Evolutionary conservation across 2,888 invertebrate genomes (phyloP).

Genomic region (Drosophila maculinotata): DNA sequence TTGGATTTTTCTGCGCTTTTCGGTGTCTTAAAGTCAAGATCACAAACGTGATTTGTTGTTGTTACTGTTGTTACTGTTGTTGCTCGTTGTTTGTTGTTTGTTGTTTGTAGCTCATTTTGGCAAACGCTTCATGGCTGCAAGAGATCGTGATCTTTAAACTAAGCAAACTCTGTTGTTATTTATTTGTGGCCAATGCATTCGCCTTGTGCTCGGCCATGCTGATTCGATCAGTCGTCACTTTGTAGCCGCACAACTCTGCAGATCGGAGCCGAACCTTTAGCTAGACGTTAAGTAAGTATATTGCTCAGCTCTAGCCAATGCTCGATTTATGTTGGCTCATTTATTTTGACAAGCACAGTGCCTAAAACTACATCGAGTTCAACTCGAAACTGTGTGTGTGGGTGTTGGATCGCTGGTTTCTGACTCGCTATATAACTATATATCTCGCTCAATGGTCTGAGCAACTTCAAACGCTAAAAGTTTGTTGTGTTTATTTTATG

Average conservation of each 20-base stretch:
- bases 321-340: constrained; percentile 73
- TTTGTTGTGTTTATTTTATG: constrained; percentile 65
- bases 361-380: constrained; percentile 33
- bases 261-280: constrained; percentile 27
- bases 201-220: constrained; percentile 44
- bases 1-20: constrained; percentile 30
- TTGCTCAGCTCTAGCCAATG: constrained; percentile 45
- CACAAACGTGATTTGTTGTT: constrained; percentile 76
- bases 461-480: constrained; percentile 45
- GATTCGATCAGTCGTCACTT: constrained; percentile 78
- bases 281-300: constrained; percentile 10
- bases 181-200: constrained; percentile 52
- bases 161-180: constrained; percentile 57
- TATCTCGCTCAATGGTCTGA: constrained; percentile 7
- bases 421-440: constrained; percentile 17
- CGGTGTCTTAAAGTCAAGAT: constrained; percentile 77
- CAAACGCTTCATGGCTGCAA: constrained; percentile 63
- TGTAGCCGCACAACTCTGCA: constrained; percentile 20
- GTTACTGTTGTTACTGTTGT: constrained; percentile 33
- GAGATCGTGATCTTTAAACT: constrained; percentile 79
- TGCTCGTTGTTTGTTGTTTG: constrained; percentile 26
- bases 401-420: constrained; percentile 47
- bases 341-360: constrained; percentile 71
- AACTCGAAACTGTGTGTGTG: constrained; percentile 49
- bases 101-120: constrained; percentile 66